Evolutionary conservation across 2,113 vertebrate genomes (phyloP).

Genomic region (Zosterops borbonicus): DNA sequence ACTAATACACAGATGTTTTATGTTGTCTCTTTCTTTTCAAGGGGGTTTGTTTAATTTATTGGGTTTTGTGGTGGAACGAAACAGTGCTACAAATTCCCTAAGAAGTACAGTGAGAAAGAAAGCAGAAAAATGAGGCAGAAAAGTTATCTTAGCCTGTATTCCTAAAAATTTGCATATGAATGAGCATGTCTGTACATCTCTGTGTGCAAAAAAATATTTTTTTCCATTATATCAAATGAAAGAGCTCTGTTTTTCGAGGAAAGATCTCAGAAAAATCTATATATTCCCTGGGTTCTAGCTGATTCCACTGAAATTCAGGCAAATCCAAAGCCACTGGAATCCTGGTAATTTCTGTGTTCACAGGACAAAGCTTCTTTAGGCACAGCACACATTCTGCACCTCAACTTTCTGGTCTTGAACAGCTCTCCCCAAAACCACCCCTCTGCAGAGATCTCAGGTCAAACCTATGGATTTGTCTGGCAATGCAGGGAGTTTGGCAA

Average conservation of each 20-base stretch:
- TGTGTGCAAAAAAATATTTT: background rate
- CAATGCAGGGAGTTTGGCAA: background rate
- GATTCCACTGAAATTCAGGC: background rate
- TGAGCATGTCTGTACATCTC: background rate
- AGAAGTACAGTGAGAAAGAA: background rate
- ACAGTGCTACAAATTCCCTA: background rate
- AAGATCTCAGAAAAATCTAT: background rate
- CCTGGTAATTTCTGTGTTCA: background rate
- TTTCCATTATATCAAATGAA: background rate
- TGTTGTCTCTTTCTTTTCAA: background rate
- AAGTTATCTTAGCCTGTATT: background rate
- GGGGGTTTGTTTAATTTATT: background rate
- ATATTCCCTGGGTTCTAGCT: background rate
- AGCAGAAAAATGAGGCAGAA: background rate
- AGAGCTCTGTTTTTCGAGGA: background rate
- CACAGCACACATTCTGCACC: background rate
- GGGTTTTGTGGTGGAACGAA: constrained; percentile 5
- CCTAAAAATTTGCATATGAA: background rate
- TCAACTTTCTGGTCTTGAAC: background rate
- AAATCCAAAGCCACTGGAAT: background rate
- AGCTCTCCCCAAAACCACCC: background rate
- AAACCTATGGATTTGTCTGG: background rate
- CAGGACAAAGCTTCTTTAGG: background rate
- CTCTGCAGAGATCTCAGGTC: background rate
- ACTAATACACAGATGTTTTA: constrained; percentile 40